Evolutionary conservation across 2,888 invertebrate genomes (phyloP).

Genomic region (Tetranychus piercei): DNA sequence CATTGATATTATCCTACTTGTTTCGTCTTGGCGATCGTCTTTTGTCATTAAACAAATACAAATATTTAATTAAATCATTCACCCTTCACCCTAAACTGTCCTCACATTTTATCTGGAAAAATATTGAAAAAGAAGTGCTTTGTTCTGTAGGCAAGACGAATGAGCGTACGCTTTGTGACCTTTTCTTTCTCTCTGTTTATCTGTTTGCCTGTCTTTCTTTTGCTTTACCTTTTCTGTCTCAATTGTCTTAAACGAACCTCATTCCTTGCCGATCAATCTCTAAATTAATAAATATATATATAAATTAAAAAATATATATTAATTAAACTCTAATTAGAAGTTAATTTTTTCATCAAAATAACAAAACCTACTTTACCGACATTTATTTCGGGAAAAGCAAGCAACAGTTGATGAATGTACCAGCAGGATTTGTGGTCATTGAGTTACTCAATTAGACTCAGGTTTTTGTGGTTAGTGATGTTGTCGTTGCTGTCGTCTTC

Average conservation of each 20-base stretch:
- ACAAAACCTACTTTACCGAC: background rate
- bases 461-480: background rate
- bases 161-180: background rate
- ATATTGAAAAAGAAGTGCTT: background rate
- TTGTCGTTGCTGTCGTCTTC: slow-evolving; percentile 3
- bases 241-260: background rate
- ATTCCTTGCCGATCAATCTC: slow-evolving; percentile 6
- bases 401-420: too few relatives aligned
- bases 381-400: background rate
- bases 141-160: background rate
- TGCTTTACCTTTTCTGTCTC: background rate
- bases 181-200: background rate
- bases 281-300: background rate
- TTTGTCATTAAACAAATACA: background rate
- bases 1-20: background rate
- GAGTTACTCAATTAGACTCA: background rate
- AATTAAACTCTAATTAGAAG: background rate
- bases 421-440: background rate
- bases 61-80: background rate
- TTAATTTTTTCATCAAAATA: background rate
- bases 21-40: background rate
- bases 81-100: background rate
- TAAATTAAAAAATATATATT: background rate
- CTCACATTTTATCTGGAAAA: background rate
- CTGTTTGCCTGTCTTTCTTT: background rate